Evolutionary conservation across 1,140 invertebrate species (phyloP).

Genomic region (Aporrectodea caliginosa): DNA sequence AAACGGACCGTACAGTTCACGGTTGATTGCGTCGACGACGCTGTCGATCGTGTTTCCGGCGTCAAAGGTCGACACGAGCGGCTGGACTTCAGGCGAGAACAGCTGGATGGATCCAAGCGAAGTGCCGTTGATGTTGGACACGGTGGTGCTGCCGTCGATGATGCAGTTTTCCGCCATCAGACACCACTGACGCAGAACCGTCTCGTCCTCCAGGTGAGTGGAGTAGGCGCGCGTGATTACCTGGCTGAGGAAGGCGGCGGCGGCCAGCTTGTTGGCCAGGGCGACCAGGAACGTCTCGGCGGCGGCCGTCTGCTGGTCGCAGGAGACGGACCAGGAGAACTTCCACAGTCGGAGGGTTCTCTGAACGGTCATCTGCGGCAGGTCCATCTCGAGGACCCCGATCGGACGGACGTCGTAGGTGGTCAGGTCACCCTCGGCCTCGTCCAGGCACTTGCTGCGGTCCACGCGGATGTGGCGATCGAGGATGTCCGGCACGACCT

Average conservation of each 20-base stretch:
- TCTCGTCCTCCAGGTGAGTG: conserved; percentile 20
- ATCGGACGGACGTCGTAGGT: conserved; percentile 34
- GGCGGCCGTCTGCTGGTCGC: conserved; percentile 30
- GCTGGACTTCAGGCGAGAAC: conserved; percentile 28
- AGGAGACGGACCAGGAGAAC: conserved; percentile 32
- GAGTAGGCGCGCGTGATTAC: conserved; percentile 28
- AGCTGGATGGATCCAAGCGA: conserved; percentile 17
- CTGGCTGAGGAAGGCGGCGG: conserved; percentile 28
- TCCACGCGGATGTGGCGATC: conserved; percentile 31
- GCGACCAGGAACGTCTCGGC: conserved; percentile 28
- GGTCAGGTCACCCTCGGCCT: conserved; percentile 27
- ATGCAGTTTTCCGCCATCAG: conserved; percentile 32
- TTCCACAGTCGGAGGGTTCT: conserved; percentile 29
- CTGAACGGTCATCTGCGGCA: conserved; percentile 17
- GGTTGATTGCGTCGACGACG: conserved; percentile 29
- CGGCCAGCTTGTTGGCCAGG: conserved; percentile 29
- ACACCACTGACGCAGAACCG: conserved; percentile 26
- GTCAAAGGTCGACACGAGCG: conserved; percentile 27
- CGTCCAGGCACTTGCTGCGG: conserved; percentile 20
- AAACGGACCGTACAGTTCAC: conserved; percentile 30
- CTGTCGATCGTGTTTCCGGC: conserved; percentile 31
- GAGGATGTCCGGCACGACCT: conserved; percentile 29
- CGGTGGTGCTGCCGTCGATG: conserved; percentile 25
- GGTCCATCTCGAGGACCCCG: conserved; percentile 27
- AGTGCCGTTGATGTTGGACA: conserved; percentile 17